phyloP scores from a whole-genome alignment of 2,888 invertebrate species.

The Drosophila robusta region DNA sequence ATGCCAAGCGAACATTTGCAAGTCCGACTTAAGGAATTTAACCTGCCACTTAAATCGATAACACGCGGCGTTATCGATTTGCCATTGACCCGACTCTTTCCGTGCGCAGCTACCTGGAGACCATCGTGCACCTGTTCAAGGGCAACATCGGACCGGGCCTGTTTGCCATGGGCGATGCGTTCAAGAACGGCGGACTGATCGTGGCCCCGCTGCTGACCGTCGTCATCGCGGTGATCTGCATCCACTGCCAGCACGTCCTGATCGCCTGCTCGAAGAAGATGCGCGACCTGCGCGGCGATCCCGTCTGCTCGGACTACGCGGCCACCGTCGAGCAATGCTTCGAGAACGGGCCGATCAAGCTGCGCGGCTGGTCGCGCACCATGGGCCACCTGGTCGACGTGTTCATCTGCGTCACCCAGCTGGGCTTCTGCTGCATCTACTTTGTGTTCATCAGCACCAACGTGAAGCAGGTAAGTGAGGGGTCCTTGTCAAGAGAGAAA shows the following conservation, averaged over 20 bases:
- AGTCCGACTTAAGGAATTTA: too few species aligned
- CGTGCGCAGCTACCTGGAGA: constrained; percentile 90
- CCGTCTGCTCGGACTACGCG: constrained; percentile 90
- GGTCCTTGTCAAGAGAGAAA: too few species aligned
- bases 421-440: constrained; percentile 99
- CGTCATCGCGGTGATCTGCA: constrained; percentile 92
- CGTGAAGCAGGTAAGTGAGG: constrained; percentile 90
- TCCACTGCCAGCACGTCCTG: constrained; percentile 96
- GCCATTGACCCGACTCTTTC: background rate
- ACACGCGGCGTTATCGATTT: constrained; percentile 6
- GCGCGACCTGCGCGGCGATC: constrained; percentile 86
- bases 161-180: constrained; percentile 97
- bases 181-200: constrained; percentile 95
- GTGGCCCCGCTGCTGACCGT: constrained; percentile 92
- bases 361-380: constrained; percentile 87
- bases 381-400: constrained; percentile 91
- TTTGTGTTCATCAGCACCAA: constrained; percentile 97
- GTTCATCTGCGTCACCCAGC: constrained; percentile 97
- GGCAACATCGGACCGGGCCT: constrained; percentile 98
- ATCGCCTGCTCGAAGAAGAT: constrained; percentile 91
- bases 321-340: constrained; percentile 94
- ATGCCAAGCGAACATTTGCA: too few species aligned
- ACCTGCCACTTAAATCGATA: too few species aligned
- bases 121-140: constrained; percentile 96
- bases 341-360: constrained; percentile 89